Evolutionary conservation across 1,140 invertebrate genomes (phyloP).

Genomic region (Cydia strobilella): DNA sequence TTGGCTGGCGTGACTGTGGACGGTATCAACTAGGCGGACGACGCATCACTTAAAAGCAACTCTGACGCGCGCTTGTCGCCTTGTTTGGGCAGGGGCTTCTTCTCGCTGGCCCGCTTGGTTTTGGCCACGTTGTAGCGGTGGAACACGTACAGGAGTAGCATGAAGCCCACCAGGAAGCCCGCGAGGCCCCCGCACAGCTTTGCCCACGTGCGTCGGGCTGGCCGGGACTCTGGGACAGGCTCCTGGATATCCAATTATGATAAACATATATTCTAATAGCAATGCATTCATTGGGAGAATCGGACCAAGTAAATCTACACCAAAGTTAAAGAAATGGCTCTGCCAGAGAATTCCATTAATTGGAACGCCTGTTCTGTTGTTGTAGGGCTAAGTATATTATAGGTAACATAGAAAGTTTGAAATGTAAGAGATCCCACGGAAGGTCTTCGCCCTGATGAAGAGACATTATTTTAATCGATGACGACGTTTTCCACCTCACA

Average conservation of each 20-base stretch:
- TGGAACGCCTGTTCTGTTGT: too few relatives aligned
- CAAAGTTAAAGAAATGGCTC: too few relatives aligned
- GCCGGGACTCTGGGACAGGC: constrained; percentile 57
- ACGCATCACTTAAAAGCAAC: constrained; percentile 54
- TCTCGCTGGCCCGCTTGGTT: constrained; percentile 62
- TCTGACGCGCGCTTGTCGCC: constrained; percentile 53
- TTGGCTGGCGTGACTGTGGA: neutral
- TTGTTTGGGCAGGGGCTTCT: constrained; percentile 43
- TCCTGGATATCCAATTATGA: constrained; percentile 48
- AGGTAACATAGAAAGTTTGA: too few relatives aligned
- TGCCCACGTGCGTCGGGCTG: constrained; percentile 71
- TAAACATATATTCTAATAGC: too few relatives aligned
- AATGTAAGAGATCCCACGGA: too few relatives aligned
- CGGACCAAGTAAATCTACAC: too few relatives aligned
- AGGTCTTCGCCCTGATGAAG: too few relatives aligned
- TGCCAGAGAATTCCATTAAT: too few relatives aligned
- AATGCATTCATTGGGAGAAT: too few relatives aligned
- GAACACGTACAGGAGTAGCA: constrained; percentile 71
- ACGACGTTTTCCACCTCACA: too few relatives aligned
- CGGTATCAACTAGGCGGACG: constrained; percentile 5
- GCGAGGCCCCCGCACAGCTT: constrained; percentile 69
- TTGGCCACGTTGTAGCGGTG: constrained; percentile 75
- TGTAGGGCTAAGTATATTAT: too few relatives aligned
- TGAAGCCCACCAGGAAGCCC: constrained; percentile 73
- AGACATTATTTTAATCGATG: too few relatives aligned